Evolutionary conservation across 2,888 invertebrate species (phyloP).

Genomic region (Flabesymbios commensalis): DNA sequence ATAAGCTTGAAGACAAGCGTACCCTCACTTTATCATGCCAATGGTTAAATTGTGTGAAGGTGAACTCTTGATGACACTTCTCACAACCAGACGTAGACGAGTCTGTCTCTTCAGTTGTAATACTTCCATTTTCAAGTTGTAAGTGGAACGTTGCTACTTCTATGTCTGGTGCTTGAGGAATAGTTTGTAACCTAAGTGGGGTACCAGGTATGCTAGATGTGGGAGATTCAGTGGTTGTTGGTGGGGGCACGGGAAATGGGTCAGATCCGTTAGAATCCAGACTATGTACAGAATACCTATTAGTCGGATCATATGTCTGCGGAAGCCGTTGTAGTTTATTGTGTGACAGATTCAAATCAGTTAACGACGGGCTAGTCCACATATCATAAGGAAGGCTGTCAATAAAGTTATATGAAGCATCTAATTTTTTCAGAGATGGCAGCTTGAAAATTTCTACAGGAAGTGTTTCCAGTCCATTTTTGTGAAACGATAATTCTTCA

Average conservation of each 20-base stretch:
- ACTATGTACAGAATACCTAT: too few relatives aligned
- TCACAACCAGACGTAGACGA: not conserved
- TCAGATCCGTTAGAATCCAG: too few relatives aligned
- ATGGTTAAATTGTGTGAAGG: constrained; percentile 8
- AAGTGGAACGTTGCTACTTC: too few relatives aligned
- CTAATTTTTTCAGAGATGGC: constrained; percentile 77
- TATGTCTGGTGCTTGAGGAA: too few relatives aligned
- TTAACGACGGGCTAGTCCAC: constrained; percentile 84
- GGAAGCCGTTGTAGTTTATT: constrained; percentile 79
- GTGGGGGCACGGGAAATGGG: too few relatives aligned
- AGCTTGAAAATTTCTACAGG: constrained; percentile 82
- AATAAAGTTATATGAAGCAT: constrained; percentile 93
- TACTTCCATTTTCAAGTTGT: too few relatives aligned
- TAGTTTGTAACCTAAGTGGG: too few relatives aligned
- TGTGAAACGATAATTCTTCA: constrained; percentile 87
- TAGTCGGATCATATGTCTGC: not conserved
- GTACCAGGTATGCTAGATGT: too few relatives aligned
- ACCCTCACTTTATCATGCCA: constrained; percentile 28
- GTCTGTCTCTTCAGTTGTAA: too few relatives aligned
- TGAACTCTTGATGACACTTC: not conserved
- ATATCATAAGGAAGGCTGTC: constrained; percentile 79
- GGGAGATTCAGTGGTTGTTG: too few relatives aligned
- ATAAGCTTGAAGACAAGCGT: not conserved
- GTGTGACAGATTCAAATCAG: constrained; percentile 86
- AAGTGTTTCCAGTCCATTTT: constrained; percentile 78